phyloP scores from a whole-genome alignment of 2,888 invertebrate species.

The Trissoscelio sp. region DNA sequence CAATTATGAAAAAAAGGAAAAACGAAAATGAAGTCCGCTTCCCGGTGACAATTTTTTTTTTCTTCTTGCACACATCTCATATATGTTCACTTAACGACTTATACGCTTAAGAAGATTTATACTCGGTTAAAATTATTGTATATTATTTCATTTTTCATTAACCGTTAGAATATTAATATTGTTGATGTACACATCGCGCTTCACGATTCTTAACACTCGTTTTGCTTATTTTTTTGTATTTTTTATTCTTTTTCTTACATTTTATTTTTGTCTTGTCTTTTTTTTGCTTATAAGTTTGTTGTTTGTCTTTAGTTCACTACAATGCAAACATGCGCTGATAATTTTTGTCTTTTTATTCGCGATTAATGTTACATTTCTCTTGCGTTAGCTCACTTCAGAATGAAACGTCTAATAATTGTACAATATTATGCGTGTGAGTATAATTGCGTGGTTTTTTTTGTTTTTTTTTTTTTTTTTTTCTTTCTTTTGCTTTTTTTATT shows the following conservation, averaged over 20 bases:
- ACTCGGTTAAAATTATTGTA: conserved; percentile 80
- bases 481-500: no score
- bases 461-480: no score
- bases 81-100: conserved; percentile 72
- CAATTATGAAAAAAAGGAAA: conserved; percentile 25
- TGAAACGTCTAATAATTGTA: conserved; percentile 71
- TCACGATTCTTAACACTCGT: conserved; percentile 41
- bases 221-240: conserved; percentile 7
- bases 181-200: conserved; percentile 77
- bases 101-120: conserved; percentile 76
- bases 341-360: conserved; percentile 25
- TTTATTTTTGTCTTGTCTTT: conserved; percentile 23
- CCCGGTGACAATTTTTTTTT: conserved; percentile 47
- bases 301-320: conserved; percentile 50
- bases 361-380: conserved; percentile 49
- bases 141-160: conserved; percentile 78
- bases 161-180: conserved; percentile 81
- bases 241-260: conserved; percentile 23
- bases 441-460: no score
- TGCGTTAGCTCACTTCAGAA: conserved; percentile 68
- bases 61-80: conserved; percentile 53
- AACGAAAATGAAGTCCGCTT: conserved; percentile 50
- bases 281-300: conserved; percentile 17
- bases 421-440: conserved; percentile 69
- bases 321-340: conserved; percentile 59